Base-by-base conservation (phyloP, 2,113 vertebrate genomes). In the Plecotus auritus region DNA sequence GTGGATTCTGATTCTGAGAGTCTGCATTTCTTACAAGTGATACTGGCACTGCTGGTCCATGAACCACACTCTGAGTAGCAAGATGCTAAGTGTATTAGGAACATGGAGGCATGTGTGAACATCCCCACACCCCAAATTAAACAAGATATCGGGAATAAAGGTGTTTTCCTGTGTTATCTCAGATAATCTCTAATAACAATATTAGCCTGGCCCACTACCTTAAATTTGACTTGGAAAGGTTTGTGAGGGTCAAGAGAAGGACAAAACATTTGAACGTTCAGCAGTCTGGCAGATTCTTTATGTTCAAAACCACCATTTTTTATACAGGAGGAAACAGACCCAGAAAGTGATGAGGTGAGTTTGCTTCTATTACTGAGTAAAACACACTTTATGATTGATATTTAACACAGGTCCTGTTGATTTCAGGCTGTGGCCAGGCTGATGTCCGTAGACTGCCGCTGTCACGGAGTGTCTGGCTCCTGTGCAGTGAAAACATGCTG, bases 401-500 rank as follows among this genome's bases (percentile, higher is more conserved):
- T 92, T 56, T 96, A 97, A 96, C 74, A 3, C 72, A 6, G 0
- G 95, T 97, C 9, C 97, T 66, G 23, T 98, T 97, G 72, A 80
- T 98, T 98, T 91, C 96, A 99, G 99, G 99, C 99, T 4, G 98
- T 99, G 1, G 98, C 98, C 89, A 99, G 98, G 95, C 98, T 99
- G 32, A 99, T 99, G 99, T 98, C 99, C 4, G 99, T 99, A 7
- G 99, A 99, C 88, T 99, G 99, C 61, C 99, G 99, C 9, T 99
- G 99, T 93, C 99, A 99, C 0, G 99, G 99, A 23, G 99, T 99
- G 91, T 99, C 99, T 0, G 99, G 99, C 45, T 99, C 99, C n/a
- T 99, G 99, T 8, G 99, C 99, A 0, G 99, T 99, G 93, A 99
- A 99, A 98, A 99, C 99, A 0, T 99, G 99, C 64, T 99, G 99